A percentile compares a stretch with the other conserved stretches of the same genome.
Evolutionary conservation across 2,888 invertebrate genomes (phyloP).

Genomic region (Sthenelais limicola): DNA sequence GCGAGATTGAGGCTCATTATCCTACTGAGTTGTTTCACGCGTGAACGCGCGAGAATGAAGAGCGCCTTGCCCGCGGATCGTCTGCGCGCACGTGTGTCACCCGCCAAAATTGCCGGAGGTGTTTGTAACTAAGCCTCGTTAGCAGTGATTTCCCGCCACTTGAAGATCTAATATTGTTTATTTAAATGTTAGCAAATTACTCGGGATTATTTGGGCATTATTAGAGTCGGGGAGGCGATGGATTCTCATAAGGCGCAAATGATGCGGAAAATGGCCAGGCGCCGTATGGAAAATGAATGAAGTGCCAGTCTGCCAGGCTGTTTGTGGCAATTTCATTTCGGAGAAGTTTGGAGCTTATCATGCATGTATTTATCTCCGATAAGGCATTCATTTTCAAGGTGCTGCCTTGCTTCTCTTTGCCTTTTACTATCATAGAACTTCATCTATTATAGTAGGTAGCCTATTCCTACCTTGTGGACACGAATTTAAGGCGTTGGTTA

Average conservation of each 20-base stretch:
- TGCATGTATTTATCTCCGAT: too few relatives aligned
- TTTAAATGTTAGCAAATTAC: conserved; percentile 40
- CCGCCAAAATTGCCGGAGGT: background rate
- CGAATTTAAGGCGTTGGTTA: too few relatives aligned
- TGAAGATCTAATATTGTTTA: conserved; percentile 33
- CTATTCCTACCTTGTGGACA: too few relatives aligned
- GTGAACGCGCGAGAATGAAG: conserved; percentile 31
- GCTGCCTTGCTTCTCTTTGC: too few relatives aligned
- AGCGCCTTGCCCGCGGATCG: too few relatives aligned
- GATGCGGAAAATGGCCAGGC: conserved; percentile 33
- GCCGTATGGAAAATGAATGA: conserved; percentile 22
- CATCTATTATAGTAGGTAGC: too few relatives aligned
- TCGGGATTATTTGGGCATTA: conserved; percentile 32
- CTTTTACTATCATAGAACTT: too few relatives aligned
- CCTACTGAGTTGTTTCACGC: conserved; percentile 26
- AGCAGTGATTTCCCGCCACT: conserved; percentile 4
- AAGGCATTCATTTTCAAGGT: too few relatives aligned
- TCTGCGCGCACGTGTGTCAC: conserved; percentile 24
- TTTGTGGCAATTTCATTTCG: too few relatives aligned
- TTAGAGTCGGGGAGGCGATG: conserved; percentile 8
- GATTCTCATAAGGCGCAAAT: background rate
- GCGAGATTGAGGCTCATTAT: conserved; percentile 18
- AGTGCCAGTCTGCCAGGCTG: too few relatives aligned
- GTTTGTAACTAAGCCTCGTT: conserved; percentile 31
- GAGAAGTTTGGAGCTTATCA: too few relatives aligned